These are phyloP conservation scores for Hippasteria phrygiana DNA, from an alignment of 53 echinoderm and acorn worm genomes.

Conservation along the genomic window DNA sequence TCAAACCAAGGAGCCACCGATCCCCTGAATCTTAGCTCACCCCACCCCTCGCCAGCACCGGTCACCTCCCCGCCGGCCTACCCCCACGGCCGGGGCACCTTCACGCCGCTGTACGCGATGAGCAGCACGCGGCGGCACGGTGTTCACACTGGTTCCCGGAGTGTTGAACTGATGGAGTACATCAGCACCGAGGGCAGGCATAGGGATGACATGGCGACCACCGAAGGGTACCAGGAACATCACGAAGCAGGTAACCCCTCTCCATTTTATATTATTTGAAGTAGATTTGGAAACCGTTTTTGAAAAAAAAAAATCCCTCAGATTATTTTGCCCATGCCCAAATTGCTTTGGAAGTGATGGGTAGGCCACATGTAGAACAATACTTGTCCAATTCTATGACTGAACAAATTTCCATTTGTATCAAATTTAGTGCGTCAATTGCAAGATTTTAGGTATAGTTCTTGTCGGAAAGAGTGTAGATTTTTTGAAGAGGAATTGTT, in stretches of 20 bases:
- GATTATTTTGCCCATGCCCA: no score
- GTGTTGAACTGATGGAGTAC: conserved; percentile 22
- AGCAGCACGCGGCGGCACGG: conserved; percentile 7
- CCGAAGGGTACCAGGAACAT: conserved; percentile 28
- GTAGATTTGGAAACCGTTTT: background rate
- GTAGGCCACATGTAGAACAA: no score
- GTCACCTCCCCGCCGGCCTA: conserved; percentile 32
- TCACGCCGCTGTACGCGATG: background rate
- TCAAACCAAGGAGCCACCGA: background rate
- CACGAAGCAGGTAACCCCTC: conserved; percentile 33
- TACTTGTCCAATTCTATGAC: no score
- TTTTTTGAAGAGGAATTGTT: no score
- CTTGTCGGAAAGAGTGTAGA: no score
- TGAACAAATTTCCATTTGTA: no score
- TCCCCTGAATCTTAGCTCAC: background rate
- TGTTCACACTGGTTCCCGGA: background rate
- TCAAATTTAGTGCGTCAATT: no score
- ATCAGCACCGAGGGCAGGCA: background rate
- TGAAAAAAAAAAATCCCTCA: background rate
- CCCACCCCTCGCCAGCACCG: background rate
- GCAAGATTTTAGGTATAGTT: no score
- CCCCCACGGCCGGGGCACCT: background rate
- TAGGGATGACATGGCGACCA: background rate
- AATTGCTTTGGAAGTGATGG: no score
- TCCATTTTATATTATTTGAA: background rate